Percentiles rank a stretch among this genome's conserved stretches.
Evolutionary conservation across 2,113 vertebrate species (phyloP).

Genomic region (Paralichthys olivaceus): DNA sequence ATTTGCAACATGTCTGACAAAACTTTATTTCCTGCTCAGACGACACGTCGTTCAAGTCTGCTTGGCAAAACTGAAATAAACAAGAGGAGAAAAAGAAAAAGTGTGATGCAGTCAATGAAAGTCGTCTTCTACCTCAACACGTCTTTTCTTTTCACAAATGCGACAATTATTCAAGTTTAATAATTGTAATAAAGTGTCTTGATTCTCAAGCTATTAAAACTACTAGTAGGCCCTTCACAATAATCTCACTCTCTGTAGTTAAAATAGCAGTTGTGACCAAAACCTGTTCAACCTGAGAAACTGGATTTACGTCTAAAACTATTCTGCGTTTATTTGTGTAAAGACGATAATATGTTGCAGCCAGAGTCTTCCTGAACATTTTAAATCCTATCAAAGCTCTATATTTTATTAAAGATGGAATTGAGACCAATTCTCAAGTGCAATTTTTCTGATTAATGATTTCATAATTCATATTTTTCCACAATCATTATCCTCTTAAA

Average conservation of each 20-base stretch:
- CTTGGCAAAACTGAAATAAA: conserved; percentile 76
- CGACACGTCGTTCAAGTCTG: conserved; percentile 57
- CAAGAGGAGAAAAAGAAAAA: conserved; percentile 31
- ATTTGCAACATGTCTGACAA: conserved; percentile 52
- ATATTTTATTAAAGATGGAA: neutral
- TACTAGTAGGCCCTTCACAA: too few species aligned
- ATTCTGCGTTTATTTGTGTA: too few species aligned
- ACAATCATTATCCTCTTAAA: too few species aligned
- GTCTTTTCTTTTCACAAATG: neutral
- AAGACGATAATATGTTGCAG: too few species aligned
- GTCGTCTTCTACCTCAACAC: neutral
- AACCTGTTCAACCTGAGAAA: too few species aligned
- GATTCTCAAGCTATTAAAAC: too few species aligned
- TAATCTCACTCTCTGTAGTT: too few species aligned
- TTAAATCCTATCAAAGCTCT: neutral
- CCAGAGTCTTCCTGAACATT: too few species aligned
- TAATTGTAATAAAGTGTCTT: too few species aligned
- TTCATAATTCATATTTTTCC: neutral
- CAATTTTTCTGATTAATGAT: neutral
- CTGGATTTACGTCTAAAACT: too few species aligned
- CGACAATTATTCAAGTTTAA: too few species aligned
- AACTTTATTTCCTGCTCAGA: conserved; percentile 42
- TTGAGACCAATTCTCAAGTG: neutral
- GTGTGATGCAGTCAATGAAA: conserved; percentile 36
- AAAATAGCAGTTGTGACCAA: too few species aligned